Percentiles rank a stretch among this genome's conserved stretches.
Conservation (phyloP, 2,888 invertebrate species). For the Prionchulus punctatus region DNA sequence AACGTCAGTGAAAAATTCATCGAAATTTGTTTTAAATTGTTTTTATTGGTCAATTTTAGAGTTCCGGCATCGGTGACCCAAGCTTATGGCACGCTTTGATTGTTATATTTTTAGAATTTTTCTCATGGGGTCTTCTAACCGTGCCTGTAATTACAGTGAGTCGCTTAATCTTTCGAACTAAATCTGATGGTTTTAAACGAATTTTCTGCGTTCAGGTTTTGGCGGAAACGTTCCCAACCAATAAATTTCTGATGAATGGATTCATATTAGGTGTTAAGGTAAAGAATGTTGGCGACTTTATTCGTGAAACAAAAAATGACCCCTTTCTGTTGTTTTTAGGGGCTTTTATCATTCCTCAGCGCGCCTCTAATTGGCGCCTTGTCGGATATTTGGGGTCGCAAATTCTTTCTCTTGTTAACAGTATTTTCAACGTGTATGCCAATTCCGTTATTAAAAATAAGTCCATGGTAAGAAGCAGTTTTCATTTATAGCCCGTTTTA, state of each 20-base stretch:
- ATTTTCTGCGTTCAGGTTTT: slow-evolving; percentile 46
- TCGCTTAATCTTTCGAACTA: slow-evolving; percentile 14
- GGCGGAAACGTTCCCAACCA: slow-evolving; percentile 92
- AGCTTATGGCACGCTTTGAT: slow-evolving; percentile 95
- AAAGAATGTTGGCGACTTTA: slow-evolving; percentile 16
- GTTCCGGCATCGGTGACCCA: slow-evolving; percentile 55
- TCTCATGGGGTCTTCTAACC: slow-evolving; percentile 96
- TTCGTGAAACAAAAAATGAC: too few species aligned
- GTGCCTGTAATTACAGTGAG: slow-evolving; percentile 80
- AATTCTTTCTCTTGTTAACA: slow-evolving; percentile 87
- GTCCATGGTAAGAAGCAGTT: slow-evolving; percentile 56
- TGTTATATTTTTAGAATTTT: slow-evolving; percentile 98
- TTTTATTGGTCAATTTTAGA: slow-evolving; percentile 3
- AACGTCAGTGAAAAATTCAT: neutral
- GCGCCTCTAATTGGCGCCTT: slow-evolving; percentile 92
- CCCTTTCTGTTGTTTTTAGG: slow-evolving; percentile 40
- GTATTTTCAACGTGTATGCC: slow-evolving; percentile 98
- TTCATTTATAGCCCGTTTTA: neutral
- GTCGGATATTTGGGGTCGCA: slow-evolving; percentile 95
- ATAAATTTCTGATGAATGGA: slow-evolving; percentile 98
- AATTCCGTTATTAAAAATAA: slow-evolving; percentile 94
- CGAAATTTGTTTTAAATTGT: neutral
- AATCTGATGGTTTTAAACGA: too few species aligned
- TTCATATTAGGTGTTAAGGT: slow-evolving; percentile 92
- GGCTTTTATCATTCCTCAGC: slow-evolving; percentile 86